Evolutionary conservation across 2,797 vertebrate species (phyloP).

Genomic region (Acrossocheilus fasciatus): DNA sequence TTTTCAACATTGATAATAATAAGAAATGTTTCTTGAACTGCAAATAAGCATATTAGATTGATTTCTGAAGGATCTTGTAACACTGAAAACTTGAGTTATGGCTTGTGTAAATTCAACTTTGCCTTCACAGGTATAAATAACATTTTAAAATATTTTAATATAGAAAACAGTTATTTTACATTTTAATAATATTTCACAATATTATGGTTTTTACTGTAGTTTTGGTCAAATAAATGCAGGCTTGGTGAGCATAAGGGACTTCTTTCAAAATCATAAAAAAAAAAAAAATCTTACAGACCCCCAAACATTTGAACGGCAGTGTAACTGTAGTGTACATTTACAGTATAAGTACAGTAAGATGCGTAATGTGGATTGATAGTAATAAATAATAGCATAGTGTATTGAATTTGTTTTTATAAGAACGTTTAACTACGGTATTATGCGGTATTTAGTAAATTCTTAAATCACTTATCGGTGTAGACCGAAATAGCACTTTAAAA

Average conservation of each 20-base stretch:
- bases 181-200: background rate
- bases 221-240: background rate
- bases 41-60: background rate
- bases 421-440: background rate
- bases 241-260: too few species aligned
- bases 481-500: constrained; percentile 13
- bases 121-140: too few species aligned
- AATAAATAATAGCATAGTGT: background rate
- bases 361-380: background rate
- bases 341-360: background rate
- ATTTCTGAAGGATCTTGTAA: background rate
- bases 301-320: background rate
- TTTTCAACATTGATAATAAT: background rate
- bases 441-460: background rate
- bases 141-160: background rate
- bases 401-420: background rate
- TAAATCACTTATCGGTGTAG: background rate
- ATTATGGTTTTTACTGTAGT: background rate
- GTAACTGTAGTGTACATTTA: background rate
- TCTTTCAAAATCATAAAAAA: background rate
- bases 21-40: background rate
- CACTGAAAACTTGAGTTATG: background rate
- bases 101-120: background rate
- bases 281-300: background rate
- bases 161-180: background rate